phyloP scores from a whole-genome alignment of 2,113 vertebrate species.

The Channa maculata region DNA sequence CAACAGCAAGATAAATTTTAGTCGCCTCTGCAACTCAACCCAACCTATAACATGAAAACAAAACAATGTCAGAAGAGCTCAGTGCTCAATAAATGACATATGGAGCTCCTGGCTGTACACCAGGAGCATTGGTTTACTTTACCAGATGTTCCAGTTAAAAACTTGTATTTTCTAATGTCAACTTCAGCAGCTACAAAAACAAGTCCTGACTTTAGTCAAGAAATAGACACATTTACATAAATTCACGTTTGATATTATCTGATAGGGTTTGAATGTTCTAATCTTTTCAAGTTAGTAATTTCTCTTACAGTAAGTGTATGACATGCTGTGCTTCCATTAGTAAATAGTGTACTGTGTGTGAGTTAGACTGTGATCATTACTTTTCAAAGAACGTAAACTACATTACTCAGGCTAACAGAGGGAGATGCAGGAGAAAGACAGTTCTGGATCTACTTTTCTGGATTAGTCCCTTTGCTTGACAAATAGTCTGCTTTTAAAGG shows the following conservation, averaged over 20 bases:
- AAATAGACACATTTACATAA: background rate
- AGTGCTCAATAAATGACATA: constrained; percentile 22
- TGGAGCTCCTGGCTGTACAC: constrained; percentile 17
- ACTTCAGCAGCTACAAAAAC: constrained; percentile 1
- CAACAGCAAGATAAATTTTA: constrained; percentile 1
- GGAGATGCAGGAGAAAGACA: background rate
- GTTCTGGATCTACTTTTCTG: constrained; percentile 6
- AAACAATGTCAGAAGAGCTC: constrained; percentile 31
- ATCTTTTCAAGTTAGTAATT: background rate
- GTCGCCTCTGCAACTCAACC: constrained; percentile 14
- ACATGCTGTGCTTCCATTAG: background rate
- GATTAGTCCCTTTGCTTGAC: background rate
- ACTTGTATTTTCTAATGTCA: constrained; percentile 14
- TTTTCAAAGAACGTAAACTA: background rate
- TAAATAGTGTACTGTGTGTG: background rate
- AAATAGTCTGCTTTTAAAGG: background rate
- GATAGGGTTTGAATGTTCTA: background rate
- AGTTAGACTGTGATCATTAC: background rate
- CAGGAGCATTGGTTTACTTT: constrained; percentile 6
- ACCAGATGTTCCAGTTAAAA: constrained; percentile 28
- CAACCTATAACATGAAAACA: constrained; percentile 35
- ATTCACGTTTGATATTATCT: background rate
- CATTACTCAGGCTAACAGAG: background rate
- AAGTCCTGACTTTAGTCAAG: background rate
- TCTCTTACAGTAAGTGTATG: background rate